Evolutionary conservation across 2,888 invertebrate genomes (phyloP).

Genomic region (Dynastes hyllus): DNA sequence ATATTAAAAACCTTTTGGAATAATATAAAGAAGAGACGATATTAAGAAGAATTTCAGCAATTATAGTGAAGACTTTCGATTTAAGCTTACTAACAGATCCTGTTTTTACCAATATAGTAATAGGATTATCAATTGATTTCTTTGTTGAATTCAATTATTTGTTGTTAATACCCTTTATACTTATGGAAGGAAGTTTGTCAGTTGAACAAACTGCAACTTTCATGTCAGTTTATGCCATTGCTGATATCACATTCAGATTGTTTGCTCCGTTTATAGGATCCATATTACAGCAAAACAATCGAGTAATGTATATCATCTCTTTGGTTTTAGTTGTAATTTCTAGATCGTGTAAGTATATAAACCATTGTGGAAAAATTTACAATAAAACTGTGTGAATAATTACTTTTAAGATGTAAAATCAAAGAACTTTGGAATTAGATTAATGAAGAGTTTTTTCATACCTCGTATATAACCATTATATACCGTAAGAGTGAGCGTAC

Average conservation of each 20-base stretch:
- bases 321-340: constrained; percentile 74
- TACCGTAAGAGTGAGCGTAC: too few relatives aligned
- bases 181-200: constrained; percentile 75
- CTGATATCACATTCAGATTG: constrained; percentile 74
- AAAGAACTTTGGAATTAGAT: background rate
- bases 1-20: too few relatives aligned
- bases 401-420: background rate
- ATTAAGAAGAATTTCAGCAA: constrained; percentile 60
- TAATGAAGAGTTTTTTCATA: background rate
- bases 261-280: constrained; percentile 77
- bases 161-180: constrained; percentile 76
- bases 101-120: constrained; percentile 76
- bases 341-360: constrained; percentile 75
- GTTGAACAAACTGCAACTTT: constrained; percentile 74
- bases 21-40: constrained; percentile 45
- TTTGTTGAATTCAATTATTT: constrained; percentile 80
- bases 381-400: background rate
- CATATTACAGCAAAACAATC: constrained; percentile 74
- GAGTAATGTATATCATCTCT: constrained; percentile 77
- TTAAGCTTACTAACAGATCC: constrained; percentile 76
- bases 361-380: background rate
- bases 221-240: constrained; percentile 74
- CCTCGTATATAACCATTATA: too few relatives aligned
- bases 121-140: constrained; percentile 77
- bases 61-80: constrained; percentile 75